Conservation (phyloP, 2,888 invertebrate genomes). For the Lochmaea crataegi region DNA sequence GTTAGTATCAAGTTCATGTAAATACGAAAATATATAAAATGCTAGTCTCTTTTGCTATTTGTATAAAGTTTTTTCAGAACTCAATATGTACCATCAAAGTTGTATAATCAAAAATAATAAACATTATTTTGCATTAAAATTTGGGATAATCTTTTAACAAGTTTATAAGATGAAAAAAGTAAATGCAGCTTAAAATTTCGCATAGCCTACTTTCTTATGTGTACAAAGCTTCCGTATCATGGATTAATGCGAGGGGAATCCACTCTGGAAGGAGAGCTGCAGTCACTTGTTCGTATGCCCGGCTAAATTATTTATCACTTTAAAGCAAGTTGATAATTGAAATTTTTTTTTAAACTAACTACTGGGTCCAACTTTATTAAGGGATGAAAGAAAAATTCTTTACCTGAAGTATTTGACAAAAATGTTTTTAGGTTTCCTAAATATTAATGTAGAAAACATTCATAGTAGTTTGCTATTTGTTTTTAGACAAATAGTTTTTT, state of each 20-base stretch:
- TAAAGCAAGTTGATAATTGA: too few species aligned
- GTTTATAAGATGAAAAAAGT: too few species aligned
- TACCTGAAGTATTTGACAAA: too few species aligned
- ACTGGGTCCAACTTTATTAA: neutral
- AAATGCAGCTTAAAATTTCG: too few species aligned
- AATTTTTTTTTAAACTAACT: too few species aligned
- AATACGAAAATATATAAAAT: conserved; percentile 4
- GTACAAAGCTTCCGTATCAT: too few species aligned
- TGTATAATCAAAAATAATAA: neutral
- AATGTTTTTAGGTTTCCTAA: neutral
- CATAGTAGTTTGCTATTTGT: neutral
- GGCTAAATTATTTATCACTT: too few species aligned
- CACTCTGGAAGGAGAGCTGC: too few species aligned
- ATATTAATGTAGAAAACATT: conserved; percentile 6
- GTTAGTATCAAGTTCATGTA: neutral
- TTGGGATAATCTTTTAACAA: neutral
- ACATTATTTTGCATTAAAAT: neutral
- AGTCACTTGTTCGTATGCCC: too few species aligned
- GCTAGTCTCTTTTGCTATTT: conserved; percentile 11
- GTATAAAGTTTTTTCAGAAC: conserved; percentile 3
- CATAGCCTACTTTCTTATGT: too few species aligned
- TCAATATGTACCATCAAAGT: neutral
- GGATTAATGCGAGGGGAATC: too few species aligned
- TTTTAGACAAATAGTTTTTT: neutral
- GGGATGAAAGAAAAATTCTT: neutral